phyloP scores from a whole-genome alignment of 1,140 invertebrate genomes.

The Drosophila erecta region DNA sequence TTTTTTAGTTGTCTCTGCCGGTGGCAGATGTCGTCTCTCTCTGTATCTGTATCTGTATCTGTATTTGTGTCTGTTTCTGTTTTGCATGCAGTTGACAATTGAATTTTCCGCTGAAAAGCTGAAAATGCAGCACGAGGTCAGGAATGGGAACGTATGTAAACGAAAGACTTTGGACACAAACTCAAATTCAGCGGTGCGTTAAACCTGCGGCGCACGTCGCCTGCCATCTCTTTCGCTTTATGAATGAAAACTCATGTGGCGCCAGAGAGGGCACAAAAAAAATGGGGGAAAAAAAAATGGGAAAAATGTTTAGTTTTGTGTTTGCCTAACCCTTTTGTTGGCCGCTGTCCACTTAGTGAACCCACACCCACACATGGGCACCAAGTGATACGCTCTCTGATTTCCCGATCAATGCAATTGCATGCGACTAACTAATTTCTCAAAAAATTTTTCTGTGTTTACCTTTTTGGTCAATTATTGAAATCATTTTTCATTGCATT shows the following conservation, averaged over 20 bases:
- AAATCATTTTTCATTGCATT: constrained; percentile 52
- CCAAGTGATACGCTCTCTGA: constrained; percentile 56
- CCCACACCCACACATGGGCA: constrained; percentile 31
- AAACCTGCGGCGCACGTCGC: constrained; percentile 46
- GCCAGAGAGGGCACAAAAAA: constrained; percentile 10
- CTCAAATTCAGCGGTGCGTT: constrained; percentile 62
- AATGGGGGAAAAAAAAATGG: constrained; percentile 10
- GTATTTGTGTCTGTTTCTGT: not conserved
- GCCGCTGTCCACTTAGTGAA: constrained; percentile 10
- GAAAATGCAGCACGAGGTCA: constrained; percentile 71
- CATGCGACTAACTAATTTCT: constrained; percentile 61
- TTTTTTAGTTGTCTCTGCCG: not conserved
- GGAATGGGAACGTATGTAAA: constrained; percentile 31
- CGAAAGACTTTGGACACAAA: constrained; percentile 78
- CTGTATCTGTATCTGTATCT: too few relatives aligned
- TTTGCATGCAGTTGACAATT: constrained; percentile 42
- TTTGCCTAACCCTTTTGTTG: constrained; percentile 27
- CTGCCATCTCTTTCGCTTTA: constrained; percentile 17
- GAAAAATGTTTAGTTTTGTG: not conserved
- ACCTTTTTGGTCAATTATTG: constrained; percentile 50
- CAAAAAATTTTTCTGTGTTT: constrained; percentile 26
- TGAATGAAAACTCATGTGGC: constrained; percentile 39
- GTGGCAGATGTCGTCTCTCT: not conserved
- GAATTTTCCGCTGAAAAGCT: constrained; percentile 24
- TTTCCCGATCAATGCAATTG: constrained; percentile 47